Evolutionary conservation across 1,140 invertebrate species (phyloP).

Genomic region (Eumaeus atala): DNA sequence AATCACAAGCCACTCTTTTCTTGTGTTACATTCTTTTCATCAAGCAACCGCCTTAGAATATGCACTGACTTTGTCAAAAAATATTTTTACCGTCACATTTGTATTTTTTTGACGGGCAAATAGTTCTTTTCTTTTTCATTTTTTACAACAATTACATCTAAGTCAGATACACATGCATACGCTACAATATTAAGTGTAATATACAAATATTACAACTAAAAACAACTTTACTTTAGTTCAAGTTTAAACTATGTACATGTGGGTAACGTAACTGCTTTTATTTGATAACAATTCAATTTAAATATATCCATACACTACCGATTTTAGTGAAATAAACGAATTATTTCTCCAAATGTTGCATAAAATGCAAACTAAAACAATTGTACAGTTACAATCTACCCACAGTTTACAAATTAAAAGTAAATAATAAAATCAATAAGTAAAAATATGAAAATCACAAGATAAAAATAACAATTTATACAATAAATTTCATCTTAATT

Average conservation of each 20-base stretch:
- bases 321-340: too few species aligned
- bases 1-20: conserved; percentile 58
- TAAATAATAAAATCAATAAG: conserved; percentile 15
- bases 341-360: not conserved
- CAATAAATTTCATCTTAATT: conserved; percentile 10
- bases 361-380: conserved; percentile 3
- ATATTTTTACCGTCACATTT: conserved; percentile 44
- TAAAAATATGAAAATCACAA: conserved; percentile 15
- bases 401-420: conserved; percentile 19
- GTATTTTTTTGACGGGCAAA: conserved; percentile 41
- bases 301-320: not conserved
- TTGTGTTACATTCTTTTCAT: conserved; percentile 51
- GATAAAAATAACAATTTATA: conserved; percentile 12
- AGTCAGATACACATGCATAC: conserved; percentile 44
- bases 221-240: conserved; percentile 16
- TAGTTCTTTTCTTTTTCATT: conserved; percentile 38
- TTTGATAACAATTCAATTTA: conserved; percentile 15
- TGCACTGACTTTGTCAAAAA: conserved; percentile 56
- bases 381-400: conserved; percentile 14
- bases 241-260: conserved; percentile 33
- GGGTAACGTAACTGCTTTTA: conserved; percentile 23
- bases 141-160: conserved; percentile 47
- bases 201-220: conserved; percentile 34
- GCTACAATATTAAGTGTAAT: conserved; percentile 35
- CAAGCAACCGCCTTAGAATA: conserved; percentile 49